Percentiles rank a stretch among this genome's conserved stretches.
These are phyloP conservation scores for Siniperca scherzeri DNA, from an alignment of 2,797 vertebrate species.

Conservation along the genomic window DNA sequence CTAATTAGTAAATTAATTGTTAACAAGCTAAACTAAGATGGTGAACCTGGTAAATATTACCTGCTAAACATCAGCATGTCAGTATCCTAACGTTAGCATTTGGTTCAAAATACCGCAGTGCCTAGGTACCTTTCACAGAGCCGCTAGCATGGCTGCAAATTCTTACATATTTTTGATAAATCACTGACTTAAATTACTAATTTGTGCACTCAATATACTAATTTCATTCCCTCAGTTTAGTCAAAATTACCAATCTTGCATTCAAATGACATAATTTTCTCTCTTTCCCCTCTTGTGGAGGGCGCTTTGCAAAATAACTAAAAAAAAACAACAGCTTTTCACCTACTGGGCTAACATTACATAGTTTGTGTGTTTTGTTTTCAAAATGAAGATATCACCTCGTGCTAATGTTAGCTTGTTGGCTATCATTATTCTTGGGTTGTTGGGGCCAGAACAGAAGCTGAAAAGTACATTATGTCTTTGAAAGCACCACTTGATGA, in stretches of 20 bases:
- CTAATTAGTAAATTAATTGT: background rate
- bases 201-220: background rate
- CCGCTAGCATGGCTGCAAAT: background rate
- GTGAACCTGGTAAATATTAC: background rate
- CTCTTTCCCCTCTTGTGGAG: background rate
- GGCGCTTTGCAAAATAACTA: conserved; percentile 1
- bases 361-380: background rate
- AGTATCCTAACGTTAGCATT: background rate
- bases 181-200: background rate
- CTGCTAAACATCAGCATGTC: background rate
- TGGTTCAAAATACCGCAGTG: background rate
- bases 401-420: background rate
- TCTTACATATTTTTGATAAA: background rate
- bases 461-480: conserved; percentile 20
- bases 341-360: conserved; percentile 1
- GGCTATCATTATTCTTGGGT: background rate
- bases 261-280: background rate
- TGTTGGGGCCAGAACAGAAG: background rate
- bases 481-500: conserved; percentile 28
- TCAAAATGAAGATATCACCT: background rate
- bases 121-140: background rate
- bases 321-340: background rate
- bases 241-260: background rate
- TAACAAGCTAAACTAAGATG: too few relatives aligned
- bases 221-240: background rate